Evolutionary conservation across 2,113 vertebrate genomes (phyloP).

Genomic region (Rhabdomys dilectus): DNA sequence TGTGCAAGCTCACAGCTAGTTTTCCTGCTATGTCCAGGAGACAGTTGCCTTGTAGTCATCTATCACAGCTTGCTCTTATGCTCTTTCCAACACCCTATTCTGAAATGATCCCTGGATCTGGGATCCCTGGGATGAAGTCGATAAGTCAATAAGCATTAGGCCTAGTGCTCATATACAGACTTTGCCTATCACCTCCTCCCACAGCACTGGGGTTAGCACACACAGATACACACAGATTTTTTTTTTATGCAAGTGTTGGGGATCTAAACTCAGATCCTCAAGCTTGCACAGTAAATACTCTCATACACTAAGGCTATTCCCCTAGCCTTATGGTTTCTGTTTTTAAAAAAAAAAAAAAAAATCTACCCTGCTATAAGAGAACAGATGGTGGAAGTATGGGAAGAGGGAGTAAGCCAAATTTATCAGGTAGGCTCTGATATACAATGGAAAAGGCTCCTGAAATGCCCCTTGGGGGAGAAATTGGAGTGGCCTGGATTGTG

Average conservation of each 20-base stretch:
- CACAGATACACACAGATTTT: neutral
- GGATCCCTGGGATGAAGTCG: neutral
- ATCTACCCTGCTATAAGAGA: neutral
- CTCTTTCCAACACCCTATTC: neutral
- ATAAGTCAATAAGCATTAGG: neutral
- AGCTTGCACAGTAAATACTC: neutral
- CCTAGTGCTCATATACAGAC: neutral
- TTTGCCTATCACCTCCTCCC: neutral
- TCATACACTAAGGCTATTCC: neutral
- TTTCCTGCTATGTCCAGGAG: neutral
- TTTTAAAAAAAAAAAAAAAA: too few relatives aligned
- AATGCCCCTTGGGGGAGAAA: neutral
- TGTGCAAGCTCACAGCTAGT: neutral
- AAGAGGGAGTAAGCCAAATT: neutral
- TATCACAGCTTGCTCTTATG: neutral
- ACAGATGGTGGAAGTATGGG: neutral
- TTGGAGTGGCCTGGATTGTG: neutral
- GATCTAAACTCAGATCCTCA: neutral
- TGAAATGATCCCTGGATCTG: neutral
- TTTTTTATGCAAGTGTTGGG: neutral
- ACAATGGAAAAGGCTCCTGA: neutral
- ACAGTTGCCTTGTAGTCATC: neutral
- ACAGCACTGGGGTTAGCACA: neutral
- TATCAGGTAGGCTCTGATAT: neutral
- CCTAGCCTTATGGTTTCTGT: neutral